Evolutionary conservation across 2,113 vertebrate species (phyloP), one percentile per base, ranked within the genome.

Genomic region (Oncorhynchus nerka): DNA sequence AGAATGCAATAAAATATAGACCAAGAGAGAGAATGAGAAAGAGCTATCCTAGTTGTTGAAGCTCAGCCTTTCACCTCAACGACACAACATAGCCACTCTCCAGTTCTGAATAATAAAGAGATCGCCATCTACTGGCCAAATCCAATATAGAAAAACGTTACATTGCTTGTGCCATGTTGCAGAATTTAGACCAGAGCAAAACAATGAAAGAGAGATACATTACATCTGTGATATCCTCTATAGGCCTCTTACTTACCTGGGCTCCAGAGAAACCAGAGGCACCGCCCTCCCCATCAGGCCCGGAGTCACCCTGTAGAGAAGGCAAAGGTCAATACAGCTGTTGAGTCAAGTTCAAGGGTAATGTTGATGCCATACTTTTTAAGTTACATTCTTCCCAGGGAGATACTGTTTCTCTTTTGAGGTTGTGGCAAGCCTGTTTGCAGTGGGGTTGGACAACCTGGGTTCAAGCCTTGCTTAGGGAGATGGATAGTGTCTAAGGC

Each of bases 191-290:
- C 13, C 3, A 62, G n/a, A 24, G n/a, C 59, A 62, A 22, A 16
- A 22, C 59, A 7, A 9, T 55, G 19, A 62, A 62, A 62, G n/a
- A 62, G n/a, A 22, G n/a, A 62, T 62, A 22, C n/a, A 22, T 62
- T 62, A n/a, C 13, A 73, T 51, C 55, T 19, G 51, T 16, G 28
- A 24, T 26, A 45, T 30, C 32, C 15, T 4, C 16, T n/a, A 19
- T 28, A 20, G 2, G 55, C 26, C 26, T 34, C 3, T 59, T 32
- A 45, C 24, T 57, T 57, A 93, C 91, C 81, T 84, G 85, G 65
- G 85, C 87, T 76, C 90, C 93, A 80, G 83, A 90, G 78, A 88
- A 94, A 66, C 91, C 93, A 71, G 92, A 95, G 26, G 78, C 88
- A 72, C 94, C 94, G 4, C 94, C 90, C 6, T 91, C 92, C 62